Evolutionary conservation across 2,113 vertebrate genomes (phyloP).

Genomic region (Irena cyanogastra): DNA sequence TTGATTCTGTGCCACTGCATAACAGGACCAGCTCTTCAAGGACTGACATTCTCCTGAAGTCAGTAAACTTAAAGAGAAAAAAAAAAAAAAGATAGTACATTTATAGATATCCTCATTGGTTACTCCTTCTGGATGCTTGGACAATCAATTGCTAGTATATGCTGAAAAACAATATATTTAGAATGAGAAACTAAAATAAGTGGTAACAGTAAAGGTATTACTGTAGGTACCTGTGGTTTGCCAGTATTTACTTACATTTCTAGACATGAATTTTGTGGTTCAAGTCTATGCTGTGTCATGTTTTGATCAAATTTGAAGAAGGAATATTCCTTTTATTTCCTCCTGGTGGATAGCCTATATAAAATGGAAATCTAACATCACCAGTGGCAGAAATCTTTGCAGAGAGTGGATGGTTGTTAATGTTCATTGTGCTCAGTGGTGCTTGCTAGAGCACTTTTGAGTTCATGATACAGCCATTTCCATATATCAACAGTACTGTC

Average conservation of each 20-base stretch:
- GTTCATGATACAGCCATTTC: not conserved
- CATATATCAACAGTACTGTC: not conserved
- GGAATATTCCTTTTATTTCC: not conserved
- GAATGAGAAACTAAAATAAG: not conserved
- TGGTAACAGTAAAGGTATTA: not conserved
- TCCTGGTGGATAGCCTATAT: not conserved
- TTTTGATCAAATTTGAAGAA: not conserved
- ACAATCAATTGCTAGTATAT: not conserved
- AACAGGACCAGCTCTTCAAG: constrained; percentile 78
- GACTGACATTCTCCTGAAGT: constrained; percentile 64
- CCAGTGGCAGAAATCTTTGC: not conserved
- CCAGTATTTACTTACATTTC: not conserved
- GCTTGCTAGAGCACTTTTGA: not conserved
- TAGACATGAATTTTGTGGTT: not conserved
- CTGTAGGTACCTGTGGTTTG: not conserved
- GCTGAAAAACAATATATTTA: not conserved
- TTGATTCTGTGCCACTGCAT: constrained; percentile 76
- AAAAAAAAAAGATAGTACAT: not conserved
- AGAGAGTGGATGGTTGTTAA: not conserved
- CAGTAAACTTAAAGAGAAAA: constrained; percentile 64
- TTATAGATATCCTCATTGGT: not conserved
- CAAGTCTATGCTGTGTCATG: not conserved
- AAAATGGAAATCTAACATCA: not conserved
- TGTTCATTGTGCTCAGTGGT: not conserved
- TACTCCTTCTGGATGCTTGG: not conserved